A percentile compares a stretch with the other conserved stretches of the same genome.
Conservation (phyloP, 2,888 invertebrate species). For the Zele albiditarsus region DNA sequence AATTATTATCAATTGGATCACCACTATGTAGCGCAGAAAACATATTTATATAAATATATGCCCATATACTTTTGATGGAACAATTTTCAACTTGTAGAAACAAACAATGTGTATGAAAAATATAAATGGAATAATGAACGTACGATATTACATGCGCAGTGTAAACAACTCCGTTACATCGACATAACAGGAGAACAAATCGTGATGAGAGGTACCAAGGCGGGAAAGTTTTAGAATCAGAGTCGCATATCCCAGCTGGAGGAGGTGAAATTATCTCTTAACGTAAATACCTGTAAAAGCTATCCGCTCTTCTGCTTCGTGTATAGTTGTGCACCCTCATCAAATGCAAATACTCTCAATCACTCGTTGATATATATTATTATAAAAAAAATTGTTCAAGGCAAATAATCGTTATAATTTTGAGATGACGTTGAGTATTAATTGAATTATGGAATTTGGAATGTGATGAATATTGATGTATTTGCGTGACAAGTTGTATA, state of each 20-base stretch:
- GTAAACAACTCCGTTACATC: slow-evolving; percentile 73
- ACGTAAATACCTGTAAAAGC: neutral
- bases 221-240: slow-evolving; percentile 70
- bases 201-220: slow-evolving; percentile 66
- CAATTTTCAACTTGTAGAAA: no score
- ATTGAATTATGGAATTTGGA: neutral
- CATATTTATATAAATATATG: no score
- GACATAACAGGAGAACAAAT: slow-evolving; percentile 68
- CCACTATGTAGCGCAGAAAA: no score
- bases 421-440: neutral
- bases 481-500: no score
- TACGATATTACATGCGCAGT: slow-evolving; percentile 71
- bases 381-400: neutral
- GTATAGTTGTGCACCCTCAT: neutral
- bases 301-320: neutral
- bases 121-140: slow-evolving; percentile 7
- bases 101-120: neutral
- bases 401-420: neutral
- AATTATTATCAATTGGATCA: no score
- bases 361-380: neutral
- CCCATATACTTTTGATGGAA: no score
- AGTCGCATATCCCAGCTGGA: slow-evolving; percentile 68
- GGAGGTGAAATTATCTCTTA: slow-evolving; percentile 55
- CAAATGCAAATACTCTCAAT: neutral
- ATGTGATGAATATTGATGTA: no score